Evolutionary conservation across 2,888 invertebrate species (phyloP).

Genomic region (Rhagonycha fulva): DNA sequence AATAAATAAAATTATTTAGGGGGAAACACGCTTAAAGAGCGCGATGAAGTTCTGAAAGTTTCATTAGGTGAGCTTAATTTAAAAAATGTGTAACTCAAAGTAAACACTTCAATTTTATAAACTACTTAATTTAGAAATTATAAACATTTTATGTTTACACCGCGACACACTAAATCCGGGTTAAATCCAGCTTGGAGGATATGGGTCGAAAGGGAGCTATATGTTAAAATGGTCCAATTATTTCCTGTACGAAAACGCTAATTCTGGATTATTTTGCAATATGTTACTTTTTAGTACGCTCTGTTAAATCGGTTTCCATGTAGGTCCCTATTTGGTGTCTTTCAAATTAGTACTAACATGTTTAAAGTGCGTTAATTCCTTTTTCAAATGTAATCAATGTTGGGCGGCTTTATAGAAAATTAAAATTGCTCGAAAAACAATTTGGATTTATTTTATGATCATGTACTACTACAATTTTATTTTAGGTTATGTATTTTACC

Average conservation of each 20-base stretch:
- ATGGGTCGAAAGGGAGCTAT: slow-evolving; percentile 40
- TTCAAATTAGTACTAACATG: slow-evolving; percentile 1
- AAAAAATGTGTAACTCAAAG: not conserved
- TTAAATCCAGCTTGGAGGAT: slow-evolving; percentile 37
- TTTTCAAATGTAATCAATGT: not conserved
- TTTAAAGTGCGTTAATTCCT: not conserved
- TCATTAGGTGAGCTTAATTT: not conserved
- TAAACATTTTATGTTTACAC: slow-evolving; percentile 29
- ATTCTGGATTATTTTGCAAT: slow-evolving; percentile 41
- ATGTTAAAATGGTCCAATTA: slow-evolving; percentile 43
- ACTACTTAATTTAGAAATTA: slow-evolving; percentile 21
- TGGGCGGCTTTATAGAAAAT: not conserved
- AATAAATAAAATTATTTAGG: not conserved
- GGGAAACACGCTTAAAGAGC: not conserved
- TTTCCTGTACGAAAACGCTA: slow-evolving; percentile 39
- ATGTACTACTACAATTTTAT: not conserved
- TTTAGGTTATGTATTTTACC: not conserved
- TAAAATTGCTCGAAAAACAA: not conserved
- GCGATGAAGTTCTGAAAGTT: not conserved
- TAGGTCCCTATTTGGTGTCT: slow-evolving; percentile 21
- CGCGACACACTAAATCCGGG: slow-evolving; percentile 27
- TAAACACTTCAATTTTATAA: slow-evolving; percentile 19
- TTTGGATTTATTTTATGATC: not conserved
- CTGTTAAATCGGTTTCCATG: slow-evolving; percentile 26
- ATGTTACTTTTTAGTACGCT: slow-evolving; percentile 36